phyloP scores from a whole-genome alignment of 2,888 invertebrate genomes.

The Drosophila meridionalis region DNA sequence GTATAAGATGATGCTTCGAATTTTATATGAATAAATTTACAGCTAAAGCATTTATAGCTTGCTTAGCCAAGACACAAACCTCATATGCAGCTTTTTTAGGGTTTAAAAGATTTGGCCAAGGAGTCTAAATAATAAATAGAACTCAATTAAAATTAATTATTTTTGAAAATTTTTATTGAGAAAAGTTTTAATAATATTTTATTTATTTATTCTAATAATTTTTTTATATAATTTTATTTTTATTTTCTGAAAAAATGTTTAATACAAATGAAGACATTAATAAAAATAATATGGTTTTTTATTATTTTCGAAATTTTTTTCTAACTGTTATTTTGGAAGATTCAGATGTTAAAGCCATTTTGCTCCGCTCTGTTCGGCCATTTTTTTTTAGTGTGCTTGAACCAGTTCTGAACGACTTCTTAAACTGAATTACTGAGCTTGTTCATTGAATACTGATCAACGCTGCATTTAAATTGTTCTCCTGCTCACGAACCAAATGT shows the following conservation, averaged over 20 bases:
- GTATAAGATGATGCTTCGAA: neutral
- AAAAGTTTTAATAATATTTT: no score
- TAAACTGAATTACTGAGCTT: neutral
- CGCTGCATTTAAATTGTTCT: neutral
- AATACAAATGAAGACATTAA: no score
- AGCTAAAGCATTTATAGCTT: neutral
- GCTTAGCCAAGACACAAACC: constrained; percentile 29
- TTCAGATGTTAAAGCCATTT: no score
- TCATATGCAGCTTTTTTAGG: neutral
- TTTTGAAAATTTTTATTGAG: neutral
- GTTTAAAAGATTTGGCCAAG: neutral
- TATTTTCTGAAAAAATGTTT: no score
- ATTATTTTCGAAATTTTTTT: no score
- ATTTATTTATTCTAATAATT: no score
- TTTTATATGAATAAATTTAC: neutral
- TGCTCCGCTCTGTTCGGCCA: no score
- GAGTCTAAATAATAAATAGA: neutral
- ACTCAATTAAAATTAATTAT: neutral
- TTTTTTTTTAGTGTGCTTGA: no score
- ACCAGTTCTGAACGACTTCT: no score
- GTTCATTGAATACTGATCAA: neutral
- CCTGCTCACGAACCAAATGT: neutral
- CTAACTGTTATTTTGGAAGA: no score
- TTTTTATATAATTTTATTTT: no score
- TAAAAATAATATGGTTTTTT: no score